Conservation (phyloP, 2,797 vertebrate genomes). For the Artibeus jamaicensis region DNA sequence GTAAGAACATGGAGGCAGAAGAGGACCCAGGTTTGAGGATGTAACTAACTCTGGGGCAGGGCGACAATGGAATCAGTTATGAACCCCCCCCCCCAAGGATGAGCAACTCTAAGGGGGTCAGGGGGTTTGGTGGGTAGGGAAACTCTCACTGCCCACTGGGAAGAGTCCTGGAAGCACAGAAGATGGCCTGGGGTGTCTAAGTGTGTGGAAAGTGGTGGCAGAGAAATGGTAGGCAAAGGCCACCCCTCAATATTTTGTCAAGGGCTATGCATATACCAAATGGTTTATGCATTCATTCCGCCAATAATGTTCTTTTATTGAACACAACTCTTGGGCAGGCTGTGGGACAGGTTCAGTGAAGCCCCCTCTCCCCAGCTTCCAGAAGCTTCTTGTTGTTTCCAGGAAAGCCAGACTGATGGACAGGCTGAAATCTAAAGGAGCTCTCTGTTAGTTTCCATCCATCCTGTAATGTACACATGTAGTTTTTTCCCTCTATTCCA, state of each 20-base stretch:
- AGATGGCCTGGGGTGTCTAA: background rate
- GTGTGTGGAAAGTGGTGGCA: background rate
- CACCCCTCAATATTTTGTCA: background rate
- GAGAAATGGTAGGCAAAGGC: background rate
- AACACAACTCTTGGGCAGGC: background rate
- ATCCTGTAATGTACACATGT: background rate
- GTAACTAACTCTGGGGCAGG: background rate
- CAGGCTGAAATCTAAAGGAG: background rate
- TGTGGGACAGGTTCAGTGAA: background rate
- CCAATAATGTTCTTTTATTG: background rate
- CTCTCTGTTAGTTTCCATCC: background rate
- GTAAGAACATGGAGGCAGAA: background rate
- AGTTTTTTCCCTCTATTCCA: background rate
- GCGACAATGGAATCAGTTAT: background rate
- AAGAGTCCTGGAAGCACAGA: background rate
- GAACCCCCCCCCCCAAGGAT: background rate
- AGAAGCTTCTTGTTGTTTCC: background rate
- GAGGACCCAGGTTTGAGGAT: background rate
- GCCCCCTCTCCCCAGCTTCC: background rate
- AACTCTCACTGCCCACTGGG: background rate
- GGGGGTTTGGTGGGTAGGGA: background rate
- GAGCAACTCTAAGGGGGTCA: background rate
- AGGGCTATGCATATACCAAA: background rate
- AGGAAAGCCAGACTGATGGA: background rate
- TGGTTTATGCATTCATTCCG: background rate